These are phyloP conservation scores for Stichopus chloronotus DNA, from an alignment of 35 echinoderm and acorn worm species.

Conservation along the genomic window DNA sequence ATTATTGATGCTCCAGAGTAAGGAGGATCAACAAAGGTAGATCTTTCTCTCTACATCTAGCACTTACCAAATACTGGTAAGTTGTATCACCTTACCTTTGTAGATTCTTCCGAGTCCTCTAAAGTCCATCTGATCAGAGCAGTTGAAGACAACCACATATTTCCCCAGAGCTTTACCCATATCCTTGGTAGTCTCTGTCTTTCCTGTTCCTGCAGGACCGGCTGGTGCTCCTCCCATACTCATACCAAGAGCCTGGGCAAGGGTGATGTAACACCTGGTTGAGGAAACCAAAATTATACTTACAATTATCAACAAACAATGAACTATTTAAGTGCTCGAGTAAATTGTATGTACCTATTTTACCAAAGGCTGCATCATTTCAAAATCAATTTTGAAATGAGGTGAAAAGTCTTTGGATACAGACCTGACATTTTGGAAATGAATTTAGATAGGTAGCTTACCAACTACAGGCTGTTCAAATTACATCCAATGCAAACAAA, in stretches of 20 bases:
- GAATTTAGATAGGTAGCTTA: too few relatives aligned
- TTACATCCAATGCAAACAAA: too few relatives aligned
- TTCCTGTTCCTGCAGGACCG: constrained; percentile 94
- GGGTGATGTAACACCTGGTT: constrained; percentile 92
- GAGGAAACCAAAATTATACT: neutral
- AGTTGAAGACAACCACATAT: constrained; percentile 98
- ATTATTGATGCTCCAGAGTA: too few relatives aligned
- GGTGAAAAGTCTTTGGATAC: too few relatives aligned
- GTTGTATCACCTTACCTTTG: constrained; percentile 71
- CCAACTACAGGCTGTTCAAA: too few relatives aligned
- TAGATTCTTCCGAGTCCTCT: constrained; percentile 94
- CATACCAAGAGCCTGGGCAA: constrained; percentile 92
- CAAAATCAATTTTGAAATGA: too few relatives aligned
- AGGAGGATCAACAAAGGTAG: too few relatives aligned
- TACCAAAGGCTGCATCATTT: too few relatives aligned
- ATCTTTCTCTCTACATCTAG: too few relatives aligned
- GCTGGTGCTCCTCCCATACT: constrained; percentile 98
- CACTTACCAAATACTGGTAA: too few relatives aligned
- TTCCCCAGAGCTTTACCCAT: constrained; percentile 99
- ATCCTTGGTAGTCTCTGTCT: constrained; percentile 97
- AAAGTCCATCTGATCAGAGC: constrained; percentile 99
- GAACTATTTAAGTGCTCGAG: neutral
- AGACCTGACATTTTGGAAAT: too few relatives aligned
- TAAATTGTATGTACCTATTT: too few relatives aligned
- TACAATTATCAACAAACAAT: neutral